phyloP scores from a whole-genome alignment of 1,140 invertebrate species.

The Eupristina koningsbergeri region DNA sequence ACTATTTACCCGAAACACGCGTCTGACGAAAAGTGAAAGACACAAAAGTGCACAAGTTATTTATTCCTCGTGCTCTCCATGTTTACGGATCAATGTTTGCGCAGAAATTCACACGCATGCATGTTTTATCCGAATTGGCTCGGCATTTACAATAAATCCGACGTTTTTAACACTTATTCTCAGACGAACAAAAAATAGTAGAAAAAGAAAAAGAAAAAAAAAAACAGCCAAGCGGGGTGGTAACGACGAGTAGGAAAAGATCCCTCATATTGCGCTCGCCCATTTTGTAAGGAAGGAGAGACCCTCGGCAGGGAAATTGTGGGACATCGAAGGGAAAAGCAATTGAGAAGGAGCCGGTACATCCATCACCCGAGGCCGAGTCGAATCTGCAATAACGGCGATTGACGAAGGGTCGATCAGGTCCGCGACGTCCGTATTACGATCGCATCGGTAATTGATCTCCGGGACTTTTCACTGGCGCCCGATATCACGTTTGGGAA shows the following conservation, averaged over 20 bases:
- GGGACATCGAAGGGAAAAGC: background rate
- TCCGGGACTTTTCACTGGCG: conserved; percentile 42
- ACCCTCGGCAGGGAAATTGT: background rate
- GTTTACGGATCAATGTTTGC: conserved; percentile 27
- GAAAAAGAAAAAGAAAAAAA: too few relatives aligned
- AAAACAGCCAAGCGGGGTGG: conserved; percentile 14
- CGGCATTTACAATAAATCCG: conserved; percentile 46
- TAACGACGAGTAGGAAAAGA: background rate
- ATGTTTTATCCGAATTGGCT: background rate
- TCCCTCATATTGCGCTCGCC: background rate
- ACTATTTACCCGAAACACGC: conserved; percentile 20
- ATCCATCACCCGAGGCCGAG: conserved; percentile 32
- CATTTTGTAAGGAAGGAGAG: background rate
- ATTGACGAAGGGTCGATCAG: conserved; percentile 40
- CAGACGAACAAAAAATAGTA: too few relatives aligned
- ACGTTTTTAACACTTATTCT: conserved; percentile 6
- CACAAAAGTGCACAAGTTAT: conserved; percentile 1
- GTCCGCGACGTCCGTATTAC: conserved; percentile 8
- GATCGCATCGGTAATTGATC: conserved; percentile 43
- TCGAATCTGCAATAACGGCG: conserved; percentile 50
- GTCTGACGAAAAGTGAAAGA: background rate
- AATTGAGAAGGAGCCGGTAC: conserved; percentile 34
- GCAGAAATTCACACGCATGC: conserved; percentile 36
- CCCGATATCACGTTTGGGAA: conserved; percentile 41
- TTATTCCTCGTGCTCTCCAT: background rate